Percentiles rank a stretch among this genome's conserved stretches.
Conservation (phyloP, 35 echinoderm and acorn worm genomes). For the Holothuria glaberrima region DNA sequence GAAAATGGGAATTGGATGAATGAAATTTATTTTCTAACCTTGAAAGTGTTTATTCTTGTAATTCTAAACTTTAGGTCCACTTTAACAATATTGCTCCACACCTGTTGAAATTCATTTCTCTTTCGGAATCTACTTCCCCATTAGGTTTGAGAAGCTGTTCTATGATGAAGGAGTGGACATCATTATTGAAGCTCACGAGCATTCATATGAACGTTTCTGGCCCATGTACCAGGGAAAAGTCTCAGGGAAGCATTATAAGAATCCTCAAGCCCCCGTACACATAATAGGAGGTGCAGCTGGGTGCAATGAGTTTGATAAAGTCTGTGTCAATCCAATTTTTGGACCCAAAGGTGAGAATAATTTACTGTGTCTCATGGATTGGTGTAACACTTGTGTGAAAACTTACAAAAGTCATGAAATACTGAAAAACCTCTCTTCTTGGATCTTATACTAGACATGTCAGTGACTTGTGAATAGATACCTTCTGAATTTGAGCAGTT, state of each 20-base stretch:
- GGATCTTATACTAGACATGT: no score
- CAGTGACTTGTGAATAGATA: no score
- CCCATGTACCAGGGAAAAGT: slow-evolving; percentile 75
- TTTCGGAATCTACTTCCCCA: not conserved
- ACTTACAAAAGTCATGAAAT: no score
- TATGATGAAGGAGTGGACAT: slow-evolving; percentile 74
- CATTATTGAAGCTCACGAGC: slow-evolving; percentile 87
- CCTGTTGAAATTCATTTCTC: no score
- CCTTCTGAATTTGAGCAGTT: no score
- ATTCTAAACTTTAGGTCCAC: no score
- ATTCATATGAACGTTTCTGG: slow-evolving; percentile 91
- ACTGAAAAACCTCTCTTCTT: no score
- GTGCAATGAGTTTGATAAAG: slow-evolving; percentile 80
- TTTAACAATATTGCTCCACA: no score
- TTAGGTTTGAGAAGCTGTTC: slow-evolving; percentile 84
- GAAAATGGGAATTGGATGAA: no score
- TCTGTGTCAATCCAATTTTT: slow-evolving; percentile 82
- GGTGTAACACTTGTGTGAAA: not conserved
- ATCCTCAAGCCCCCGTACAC: slow-evolving; percentile 83
- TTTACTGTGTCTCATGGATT: not conserved
- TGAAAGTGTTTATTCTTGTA: no score
- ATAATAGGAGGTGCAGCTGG: slow-evolving; percentile 83
- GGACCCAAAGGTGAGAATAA: slow-evolving; percentile 72
- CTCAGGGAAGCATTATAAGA: slow-evolving; percentile 49
- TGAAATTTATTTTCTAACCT: no score